phyloP scores from a whole-genome alignment of 2,797 vertebrate species.

The Balearica regulorum region DNA sequence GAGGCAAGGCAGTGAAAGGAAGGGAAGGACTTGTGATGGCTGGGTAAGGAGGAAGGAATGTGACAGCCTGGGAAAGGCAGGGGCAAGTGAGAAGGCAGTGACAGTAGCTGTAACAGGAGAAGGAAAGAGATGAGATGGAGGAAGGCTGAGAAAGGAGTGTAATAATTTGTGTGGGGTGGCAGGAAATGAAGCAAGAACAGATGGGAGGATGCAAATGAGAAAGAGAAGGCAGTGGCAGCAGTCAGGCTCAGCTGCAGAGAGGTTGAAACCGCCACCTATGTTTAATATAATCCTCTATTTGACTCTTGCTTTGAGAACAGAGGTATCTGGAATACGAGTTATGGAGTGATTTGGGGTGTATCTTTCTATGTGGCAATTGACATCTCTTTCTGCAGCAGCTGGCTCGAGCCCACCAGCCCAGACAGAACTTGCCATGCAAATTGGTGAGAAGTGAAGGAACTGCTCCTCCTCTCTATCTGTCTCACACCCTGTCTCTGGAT shows the following conservation, averaged over 20 bases:
- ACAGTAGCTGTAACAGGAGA: neutral
- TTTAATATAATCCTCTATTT: neutral
- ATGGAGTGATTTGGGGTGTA: neutral
- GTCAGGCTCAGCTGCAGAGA: conserved; percentile 35
- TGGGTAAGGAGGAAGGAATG: neutral
- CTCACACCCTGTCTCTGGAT: conserved; percentile 38
- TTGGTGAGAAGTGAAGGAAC: neutral
- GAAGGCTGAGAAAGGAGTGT: conserved; percentile 19
- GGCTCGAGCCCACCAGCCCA: neutral
- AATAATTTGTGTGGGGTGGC: conserved; percentile 20
- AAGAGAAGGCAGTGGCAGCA: neutral
- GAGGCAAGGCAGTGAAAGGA: neutral
- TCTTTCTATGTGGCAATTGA: neutral
- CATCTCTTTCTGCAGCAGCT: conserved; percentile 9
- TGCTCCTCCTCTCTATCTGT: conserved; percentile 37
- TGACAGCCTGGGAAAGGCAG: conserved; percentile 11
- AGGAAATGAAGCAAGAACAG: conserved; percentile 55
- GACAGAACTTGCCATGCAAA: neutral
- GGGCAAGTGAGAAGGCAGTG: neutral
- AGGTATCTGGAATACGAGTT: neutral
- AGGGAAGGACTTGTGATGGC: neutral
- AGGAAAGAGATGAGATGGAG: conserved; percentile 8
- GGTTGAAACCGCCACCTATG: neutral
- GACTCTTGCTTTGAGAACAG: neutral
- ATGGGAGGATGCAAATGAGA: conserved; percentile 54